Base-by-base conservation (phyloP, 2,888 invertebrate species). In the Taphrorychus bicolor region DNA sequence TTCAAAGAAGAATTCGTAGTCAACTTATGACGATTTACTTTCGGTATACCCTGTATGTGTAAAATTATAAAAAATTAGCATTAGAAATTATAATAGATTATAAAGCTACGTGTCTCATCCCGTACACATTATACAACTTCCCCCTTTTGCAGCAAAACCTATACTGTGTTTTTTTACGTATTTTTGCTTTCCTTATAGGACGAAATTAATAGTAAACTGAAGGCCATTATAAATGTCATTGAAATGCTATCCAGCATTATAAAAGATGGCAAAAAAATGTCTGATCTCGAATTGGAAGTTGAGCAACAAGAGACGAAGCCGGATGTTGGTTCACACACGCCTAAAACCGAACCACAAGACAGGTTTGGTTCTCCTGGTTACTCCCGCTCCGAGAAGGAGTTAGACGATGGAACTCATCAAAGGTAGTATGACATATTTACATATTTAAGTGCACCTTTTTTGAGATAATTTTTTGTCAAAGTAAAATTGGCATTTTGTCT, bases 221-320 rank as follows among this genome's bases (percentile, higher is more conserved):
- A 91, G 83, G 92, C 93, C 0, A 92, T 94, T 80, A 89, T 90
- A 82, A 93, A 93, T 81, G 93, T 94, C 18, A 92, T 95, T 77
- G 94, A 94, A 78, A 94, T 94, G 91, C 85, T 95, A 76, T 91
- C 91, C 68, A 91, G 91, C 32, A 91, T 94, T 78, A 93, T 94
- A 76, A 92, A 93, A 0, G 92, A 92, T 75, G 90, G 89, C 73
- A 79, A 81, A 57, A 83, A 82, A 3, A 77, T 83, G 17, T 79
- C 82, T 32, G 85, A 85, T 69, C 83, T 81, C 5, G 78, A 81
- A 60, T 71, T 75, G 19, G 76, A 75, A 64, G 66, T 76, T 5
- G 32, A 58, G 45, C 23, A 58, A 40, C 24, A 58, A 22, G 17
- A 32, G 1, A 7, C 11, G 0, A 24, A 17, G 17, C n/a, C n/a